Evolutionary conservation across 2,797 vertebrate species (phyloP).

Genomic region (Catostomus latipinnis): DNA sequence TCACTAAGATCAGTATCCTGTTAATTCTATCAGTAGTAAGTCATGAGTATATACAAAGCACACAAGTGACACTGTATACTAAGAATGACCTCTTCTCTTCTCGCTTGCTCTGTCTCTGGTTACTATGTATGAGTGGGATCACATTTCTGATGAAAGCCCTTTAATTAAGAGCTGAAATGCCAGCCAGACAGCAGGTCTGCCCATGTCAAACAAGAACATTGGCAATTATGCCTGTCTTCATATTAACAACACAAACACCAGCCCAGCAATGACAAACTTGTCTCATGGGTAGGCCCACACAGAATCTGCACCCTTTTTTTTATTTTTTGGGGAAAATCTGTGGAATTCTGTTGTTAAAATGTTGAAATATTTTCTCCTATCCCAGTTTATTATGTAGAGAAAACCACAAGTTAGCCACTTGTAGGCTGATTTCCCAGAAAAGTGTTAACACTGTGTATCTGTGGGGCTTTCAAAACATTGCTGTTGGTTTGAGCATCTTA

Average conservation of each 20-base stretch:
- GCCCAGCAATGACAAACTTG: neutral
- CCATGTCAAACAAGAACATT: slow-evolving; percentile 30
- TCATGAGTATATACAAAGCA: slow-evolving; percentile 12
- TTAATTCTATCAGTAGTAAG: slow-evolving; percentile 2
- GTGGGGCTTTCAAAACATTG: too few species aligned
- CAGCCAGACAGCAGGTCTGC: slow-evolving; percentile 58
- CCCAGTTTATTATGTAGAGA: too few species aligned
- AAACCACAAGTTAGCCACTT: too few species aligned
- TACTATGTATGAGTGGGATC: slow-evolving; percentile 31
- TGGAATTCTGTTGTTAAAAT: neutral
- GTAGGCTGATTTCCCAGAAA: too few species aligned
- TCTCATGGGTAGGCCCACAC: neutral
- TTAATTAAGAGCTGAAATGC: slow-evolving; percentile 72
- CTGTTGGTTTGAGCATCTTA: too few species aligned
- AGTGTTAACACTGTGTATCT: too few species aligned
- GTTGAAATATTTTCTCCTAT: too few species aligned
- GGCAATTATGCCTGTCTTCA: neutral
- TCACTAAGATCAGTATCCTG: neutral
- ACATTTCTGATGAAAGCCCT: slow-evolving; percentile 68
- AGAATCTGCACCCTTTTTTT: neutral
- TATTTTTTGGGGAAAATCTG: neutral
- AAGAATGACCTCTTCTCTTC: neutral
- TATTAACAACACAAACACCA: slow-evolving; percentile 14
- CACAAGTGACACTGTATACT: neutral
- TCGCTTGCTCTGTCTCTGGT: slow-evolving; percentile 15